Conservation (phyloP, 2,888 invertebrate genomes). For the Cheilosia scutellata region DNA sequence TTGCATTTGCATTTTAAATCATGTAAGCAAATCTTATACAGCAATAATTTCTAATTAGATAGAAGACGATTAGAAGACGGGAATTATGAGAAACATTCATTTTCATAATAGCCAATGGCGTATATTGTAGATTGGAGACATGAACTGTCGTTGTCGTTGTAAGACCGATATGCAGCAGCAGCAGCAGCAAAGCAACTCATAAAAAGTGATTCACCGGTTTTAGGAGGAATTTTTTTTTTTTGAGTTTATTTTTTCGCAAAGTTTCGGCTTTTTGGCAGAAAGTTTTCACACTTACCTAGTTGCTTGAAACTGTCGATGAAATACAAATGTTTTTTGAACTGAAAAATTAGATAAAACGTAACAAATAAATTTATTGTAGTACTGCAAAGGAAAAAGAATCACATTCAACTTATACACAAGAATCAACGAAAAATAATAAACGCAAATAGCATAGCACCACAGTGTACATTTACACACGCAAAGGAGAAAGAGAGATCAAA, state of each 20-base stretch:
- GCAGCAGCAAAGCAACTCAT: conserved; percentile 29
- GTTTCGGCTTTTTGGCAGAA: conserved; percentile 26
- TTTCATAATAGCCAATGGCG: conserved; percentile 51
- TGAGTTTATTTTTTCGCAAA: neutral
- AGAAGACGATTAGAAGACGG: conserved; percentile 31
- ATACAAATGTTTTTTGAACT: conserved; percentile 25
- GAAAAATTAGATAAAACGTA: conserved; percentile 58
- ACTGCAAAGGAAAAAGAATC: conserved; percentile 67
- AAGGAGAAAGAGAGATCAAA: conserved; percentile 57
- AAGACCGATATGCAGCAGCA: conserved; percentile 46
- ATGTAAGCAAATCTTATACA: conserved; percentile 15
- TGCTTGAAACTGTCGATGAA: conserved; percentile 20
- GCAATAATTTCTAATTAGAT: conserved; percentile 41
- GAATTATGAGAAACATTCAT: conserved; percentile 31
- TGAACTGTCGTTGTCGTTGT: conserved; percentile 33
- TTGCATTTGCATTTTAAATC: neutral
- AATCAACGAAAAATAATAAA: conserved; percentile 75
- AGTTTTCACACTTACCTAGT: conserved; percentile 37
- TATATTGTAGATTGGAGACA: conserved; percentile 30
- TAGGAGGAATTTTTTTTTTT: conserved; percentile 18
- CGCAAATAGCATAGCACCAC: conserved; percentile 63
- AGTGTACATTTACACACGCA: conserved; percentile 56
- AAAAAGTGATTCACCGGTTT: conserved; percentile 73
- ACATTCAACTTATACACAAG: conserved; percentile 74
- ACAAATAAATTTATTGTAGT: conserved; percentile 65